Evolutionary conservation across 2,113 vertebrate genomes (phyloP).

Genomic region (Damaliscus lunatus): DNA sequence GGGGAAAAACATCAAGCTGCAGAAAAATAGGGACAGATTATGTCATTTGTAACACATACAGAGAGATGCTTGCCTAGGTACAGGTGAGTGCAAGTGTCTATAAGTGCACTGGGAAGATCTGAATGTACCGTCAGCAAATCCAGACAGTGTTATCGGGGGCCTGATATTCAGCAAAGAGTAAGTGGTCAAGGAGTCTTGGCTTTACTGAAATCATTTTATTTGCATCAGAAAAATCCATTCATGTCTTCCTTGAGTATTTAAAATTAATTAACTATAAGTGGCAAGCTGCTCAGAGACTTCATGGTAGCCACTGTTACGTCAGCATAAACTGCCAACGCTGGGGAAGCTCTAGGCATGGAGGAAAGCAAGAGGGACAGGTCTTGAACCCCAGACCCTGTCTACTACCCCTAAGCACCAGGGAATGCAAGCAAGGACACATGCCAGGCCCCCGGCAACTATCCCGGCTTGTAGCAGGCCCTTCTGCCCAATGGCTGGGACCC

Average conservation of each 20-base stretch:
- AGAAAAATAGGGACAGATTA: not conserved
- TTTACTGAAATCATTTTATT: not conserved
- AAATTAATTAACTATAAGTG: not conserved
- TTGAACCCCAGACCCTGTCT: not conserved
- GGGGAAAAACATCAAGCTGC: not conserved
- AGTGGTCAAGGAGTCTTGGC: not conserved
- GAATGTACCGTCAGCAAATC: not conserved
- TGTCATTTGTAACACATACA: not conserved
- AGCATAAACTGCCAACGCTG: not conserved
- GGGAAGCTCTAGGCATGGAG: not conserved
- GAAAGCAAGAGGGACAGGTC: not conserved
- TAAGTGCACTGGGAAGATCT: not conserved
- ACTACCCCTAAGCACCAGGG: too few relatives aligned
- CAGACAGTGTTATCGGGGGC: not conserved
- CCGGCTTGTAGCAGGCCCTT: not conserved
- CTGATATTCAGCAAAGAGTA: not conserved
- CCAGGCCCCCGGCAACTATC: too few relatives aligned
- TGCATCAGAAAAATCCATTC: not conserved
- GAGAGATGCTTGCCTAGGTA: not conserved
- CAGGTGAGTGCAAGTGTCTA: not conserved
- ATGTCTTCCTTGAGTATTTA: not conserved
- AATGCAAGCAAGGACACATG: not conserved
- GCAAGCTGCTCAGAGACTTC: not conserved
- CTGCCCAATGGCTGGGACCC: not conserved
- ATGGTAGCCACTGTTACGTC: not conserved